Evolutionary conservation across 2,888 invertebrate genomes (phyloP).

Genomic region (Tiliacea aurago): DNA sequence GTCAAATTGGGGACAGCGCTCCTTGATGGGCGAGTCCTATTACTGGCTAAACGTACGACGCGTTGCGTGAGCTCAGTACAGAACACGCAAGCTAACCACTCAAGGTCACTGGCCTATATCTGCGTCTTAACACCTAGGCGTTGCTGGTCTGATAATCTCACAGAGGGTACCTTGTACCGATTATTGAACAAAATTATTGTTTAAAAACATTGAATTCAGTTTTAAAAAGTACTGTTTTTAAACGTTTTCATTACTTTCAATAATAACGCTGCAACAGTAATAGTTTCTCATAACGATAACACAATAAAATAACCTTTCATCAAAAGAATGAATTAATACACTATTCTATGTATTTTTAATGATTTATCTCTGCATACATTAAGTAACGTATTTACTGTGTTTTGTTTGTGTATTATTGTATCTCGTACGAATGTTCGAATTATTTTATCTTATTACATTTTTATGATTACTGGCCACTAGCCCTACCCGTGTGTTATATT

Average conservation of each 20-base stretch:
- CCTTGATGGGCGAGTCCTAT: too few species aligned
- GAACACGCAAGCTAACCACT: too few species aligned
- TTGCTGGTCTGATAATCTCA: background rate
- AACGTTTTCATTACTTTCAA: background rate
- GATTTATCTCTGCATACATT: conserved; percentile 9
- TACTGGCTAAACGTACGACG: too few species aligned
- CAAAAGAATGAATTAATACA: conserved; percentile 16
- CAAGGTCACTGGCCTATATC: too few species aligned
- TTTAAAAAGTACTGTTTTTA: conserved; percentile 8
- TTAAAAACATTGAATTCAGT: background rate
- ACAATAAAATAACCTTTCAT: conserved; percentile 34
- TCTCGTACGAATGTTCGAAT: background rate
- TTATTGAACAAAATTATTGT: background rate
- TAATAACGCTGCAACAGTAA: background rate
- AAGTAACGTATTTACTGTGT: background rate
- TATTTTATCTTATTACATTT: too few species aligned
- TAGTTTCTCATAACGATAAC: conserved; percentile 29
- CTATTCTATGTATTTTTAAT: conserved; percentile 19
- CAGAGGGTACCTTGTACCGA: background rate
- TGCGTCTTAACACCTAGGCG: background rate
- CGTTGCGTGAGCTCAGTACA: too few species aligned
- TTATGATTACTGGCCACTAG: too few species aligned
- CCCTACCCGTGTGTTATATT: too few species aligned
- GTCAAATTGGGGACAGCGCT: too few species aligned
- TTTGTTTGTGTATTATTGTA: background rate